Percentiles rank a stretch among this genome's conserved stretches.
phyloP scores from a whole-genome alignment of 2,113 vertebrate genomes.

The Xiphophorus maculatus region DNA sequence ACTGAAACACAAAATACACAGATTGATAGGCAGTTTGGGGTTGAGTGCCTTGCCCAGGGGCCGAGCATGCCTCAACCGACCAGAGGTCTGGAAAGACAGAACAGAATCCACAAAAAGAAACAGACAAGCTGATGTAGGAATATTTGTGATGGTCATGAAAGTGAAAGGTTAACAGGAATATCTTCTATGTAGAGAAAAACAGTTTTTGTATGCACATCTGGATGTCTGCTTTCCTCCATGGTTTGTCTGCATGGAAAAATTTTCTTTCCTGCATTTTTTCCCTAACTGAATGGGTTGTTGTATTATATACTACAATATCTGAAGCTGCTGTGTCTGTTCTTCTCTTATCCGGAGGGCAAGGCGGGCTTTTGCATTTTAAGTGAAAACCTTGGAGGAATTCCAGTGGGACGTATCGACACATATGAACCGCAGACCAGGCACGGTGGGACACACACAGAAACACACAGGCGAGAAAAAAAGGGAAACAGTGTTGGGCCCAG shows the following conservation, averaged over 20 bases:
- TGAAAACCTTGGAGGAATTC: slow-evolving; percentile 71
- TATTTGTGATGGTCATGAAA: no score
- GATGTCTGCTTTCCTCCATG: slow-evolving; percentile 53
- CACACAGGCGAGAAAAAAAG: background rate
- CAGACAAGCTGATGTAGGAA: no score
- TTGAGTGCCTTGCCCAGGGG: no score
- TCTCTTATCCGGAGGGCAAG: slow-evolving; percentile 64
- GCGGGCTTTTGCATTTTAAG: slow-evolving; percentile 73
- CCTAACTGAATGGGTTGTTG: slow-evolving; percentile 26
- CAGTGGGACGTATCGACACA: slow-evolving; percentile 73
- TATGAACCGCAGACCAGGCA: slow-evolving; percentile 48
- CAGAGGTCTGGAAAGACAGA: no score
- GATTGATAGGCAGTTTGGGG: no score
- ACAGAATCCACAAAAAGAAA: no score
- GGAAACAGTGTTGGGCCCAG: slow-evolving; percentile 3
- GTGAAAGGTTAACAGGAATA: no score
- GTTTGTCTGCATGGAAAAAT: slow-evolving; percentile 43
- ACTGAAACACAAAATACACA: no score
- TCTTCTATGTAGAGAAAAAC: no score
- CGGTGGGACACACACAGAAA: slow-evolving; percentile 21
- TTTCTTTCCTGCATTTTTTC: slow-evolving; percentile 45
- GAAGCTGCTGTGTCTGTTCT: slow-evolving; percentile 57
- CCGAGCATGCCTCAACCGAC: no score
- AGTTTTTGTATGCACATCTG: slow-evolving; percentile 8
- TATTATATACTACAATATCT: slow-evolving; percentile 66